Evolutionary conservation across 2,888 invertebrate species (phyloP), one percentile per base, ranked within the genome.

Genomic region (Volucella zonaria): DNA sequence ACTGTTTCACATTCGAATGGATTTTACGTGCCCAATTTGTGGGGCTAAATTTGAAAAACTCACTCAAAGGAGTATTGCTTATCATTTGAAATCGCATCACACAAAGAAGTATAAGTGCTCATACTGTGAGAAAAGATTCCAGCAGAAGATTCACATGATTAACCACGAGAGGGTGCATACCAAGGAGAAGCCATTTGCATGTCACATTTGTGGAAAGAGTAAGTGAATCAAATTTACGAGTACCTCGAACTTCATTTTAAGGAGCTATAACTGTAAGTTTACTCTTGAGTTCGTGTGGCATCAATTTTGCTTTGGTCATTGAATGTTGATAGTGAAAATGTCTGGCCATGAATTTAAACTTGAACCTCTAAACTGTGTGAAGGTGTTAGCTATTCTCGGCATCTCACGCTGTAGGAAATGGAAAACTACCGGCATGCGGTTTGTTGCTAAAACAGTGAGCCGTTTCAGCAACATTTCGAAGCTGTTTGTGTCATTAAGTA

Each of bases 161-260:
- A 89, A 89, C 61, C 89, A 89, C 45, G 88, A 89, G 56, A 75
- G 89, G 8, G 87, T 87, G 8, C 89, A 89, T 49, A 88, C 89
- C 2, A 88, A 87, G 47, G 89, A 88, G 54, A 87, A 87, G 47
- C 89, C 89, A 4, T 88, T 87, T 73, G 76, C 76, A n/a, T 89
- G 89, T 74, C 86, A 87, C 54, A 54, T 87, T 10, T 89, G 89
- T 62, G 88, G 88, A 38, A 89, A 88, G 56, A 74, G 83, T 79
- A 45, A 81, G 82, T 76, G 31, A n/a, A 3, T 15, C 8, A 11
- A 15, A 10, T 23, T 31, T 54, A n/a, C n/a, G n/a, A n/a, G n/a
- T n/a, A 14, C 31, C n/a, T n/a, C 12, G 3, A 38, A 15, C 23
- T 31, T 54, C 6, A 6, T 31, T 31, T 6, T 0, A 31, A 6